phyloP scores from a whole-genome alignment of 1,140 invertebrate genomes.

The Melipona quadrifasciata region DNA sequence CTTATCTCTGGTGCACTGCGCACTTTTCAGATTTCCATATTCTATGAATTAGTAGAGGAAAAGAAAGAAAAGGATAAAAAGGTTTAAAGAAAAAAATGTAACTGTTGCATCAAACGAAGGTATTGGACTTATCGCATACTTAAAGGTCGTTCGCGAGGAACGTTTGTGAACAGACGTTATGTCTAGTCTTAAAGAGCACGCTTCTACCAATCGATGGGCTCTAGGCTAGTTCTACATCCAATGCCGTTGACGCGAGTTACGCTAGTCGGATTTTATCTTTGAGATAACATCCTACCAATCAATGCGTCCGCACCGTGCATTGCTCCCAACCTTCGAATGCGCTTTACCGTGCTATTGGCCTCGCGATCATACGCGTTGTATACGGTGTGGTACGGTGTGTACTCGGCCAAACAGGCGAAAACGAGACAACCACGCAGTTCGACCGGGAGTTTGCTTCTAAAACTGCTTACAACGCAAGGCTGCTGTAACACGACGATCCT shows the following conservation, averaged over 20 bases:
- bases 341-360: slow-evolving; percentile 48
- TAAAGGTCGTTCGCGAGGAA: slow-evolving; percentile 6
- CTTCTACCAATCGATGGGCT: slow-evolving; percentile 32
- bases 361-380: slow-evolving; percentile 2
- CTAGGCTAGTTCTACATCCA: slow-evolving; percentile 25
- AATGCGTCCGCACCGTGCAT: slow-evolving; percentile 53
- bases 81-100: background rate
- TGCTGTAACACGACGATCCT: slow-evolving; percentile 45
- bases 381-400: slow-evolving; percentile 29
- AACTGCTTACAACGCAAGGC: slow-evolving; percentile 47
- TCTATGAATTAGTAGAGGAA: background rate
- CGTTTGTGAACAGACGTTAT: background rate
- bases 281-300: slow-evolving; percentile 62
- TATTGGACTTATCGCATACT: background rate
- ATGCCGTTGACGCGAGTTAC: slow-evolving; percentile 24
- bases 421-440: slow-evolving; percentile 34
- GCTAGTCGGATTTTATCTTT: slow-evolving; percentile 45
- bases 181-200: slow-evolving; percentile 10
- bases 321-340: slow-evolving; percentile 64
- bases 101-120: background rate
- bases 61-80: background rate
- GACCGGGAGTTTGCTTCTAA: slow-evolving; percentile 43
- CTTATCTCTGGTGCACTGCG: background rate
- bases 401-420: slow-evolving; percentile 45
- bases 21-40: background rate